Evolutionary conservation across 2,888 invertebrate species (phyloP), one percentile per base, ranked within the genome.

Genomic region (Oscheius myriophilus): DNA sequence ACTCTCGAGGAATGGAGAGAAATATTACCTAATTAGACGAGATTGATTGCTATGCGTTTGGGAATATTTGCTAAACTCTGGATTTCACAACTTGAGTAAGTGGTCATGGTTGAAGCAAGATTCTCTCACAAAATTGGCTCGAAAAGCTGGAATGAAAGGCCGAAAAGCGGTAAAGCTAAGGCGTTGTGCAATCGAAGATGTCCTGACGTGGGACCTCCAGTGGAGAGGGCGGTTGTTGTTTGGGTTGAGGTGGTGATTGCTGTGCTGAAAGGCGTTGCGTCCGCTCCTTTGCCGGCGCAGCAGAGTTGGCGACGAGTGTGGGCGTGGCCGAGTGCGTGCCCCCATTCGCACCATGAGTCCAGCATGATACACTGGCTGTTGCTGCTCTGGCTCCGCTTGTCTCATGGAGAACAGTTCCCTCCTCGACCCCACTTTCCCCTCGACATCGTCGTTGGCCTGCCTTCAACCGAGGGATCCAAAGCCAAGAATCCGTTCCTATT

Each of bases 361-460:
- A 55, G 45, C 55, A 65, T 65, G 65, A 65, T 65, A 65, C 65
- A 63, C 53, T 63, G 52, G 63, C 63, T 63, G 21, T 49, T 63
- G 21, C 53, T 63, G 41, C 25, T 63, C 53, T 63, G 39, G 39
- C 63, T 63, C 49, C 53, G 43, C 18, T 41, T 63, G 63, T 63
- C 63, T 49, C 46, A 43, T 14, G n/a, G 55, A 23, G 55, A 45
- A 3, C 46, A 54, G 9, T 65, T 55, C 42, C 55, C 23, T 21
- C 26, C 26, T 14, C 26, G 18, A 2, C 61, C 72, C n/a, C 61
- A 55, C 21, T 76, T 76, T 23, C 85, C 85, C 7, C 59, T 86
- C 25, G 73, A 84, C 53, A 83, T 85, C 49, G 83, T 85, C 43
- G 82, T 84, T 39, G 84, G 81, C 9, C 73, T 84, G 39, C 84